A percentile compares a stretch with the other conserved stretches of the same genome.
Conservation (phyloP, 2,888 invertebrate species). For the Caenorhabditis doughertyi region DNA sequence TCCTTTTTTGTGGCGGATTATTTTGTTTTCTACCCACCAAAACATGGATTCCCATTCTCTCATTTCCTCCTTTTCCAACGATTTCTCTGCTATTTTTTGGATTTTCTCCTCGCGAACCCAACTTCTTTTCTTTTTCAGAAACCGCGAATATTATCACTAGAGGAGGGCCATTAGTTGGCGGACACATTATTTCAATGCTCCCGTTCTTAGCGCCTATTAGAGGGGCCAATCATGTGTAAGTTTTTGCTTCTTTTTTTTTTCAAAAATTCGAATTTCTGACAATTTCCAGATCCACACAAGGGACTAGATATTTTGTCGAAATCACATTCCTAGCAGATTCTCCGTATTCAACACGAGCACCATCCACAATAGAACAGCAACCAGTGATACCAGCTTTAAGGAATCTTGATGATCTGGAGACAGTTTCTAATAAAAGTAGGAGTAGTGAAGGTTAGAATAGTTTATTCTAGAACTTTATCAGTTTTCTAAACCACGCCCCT, state of each 20-base stretch:
- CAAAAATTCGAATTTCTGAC: background rate
- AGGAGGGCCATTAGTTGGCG: slow-evolving; percentile 62
- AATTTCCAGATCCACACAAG: slow-evolving; percentile 45
- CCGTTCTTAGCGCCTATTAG: slow-evolving; percentile 72
- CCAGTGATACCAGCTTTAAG: slow-evolving; percentile 13
- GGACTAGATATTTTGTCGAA: slow-evolving; percentile 43
- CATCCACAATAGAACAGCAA: slow-evolving; percentile 4
- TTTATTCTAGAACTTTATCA: slow-evolving; percentile 2
- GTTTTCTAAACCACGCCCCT: background rate
- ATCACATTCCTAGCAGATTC: slow-evolving; percentile 58
- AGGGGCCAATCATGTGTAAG: slow-evolving; percentile 55
- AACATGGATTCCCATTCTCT: background rate
- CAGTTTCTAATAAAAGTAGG: slow-evolving; percentile 48
- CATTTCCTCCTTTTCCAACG: background rate
- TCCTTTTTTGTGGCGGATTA: background rate
- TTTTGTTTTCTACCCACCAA: background rate
- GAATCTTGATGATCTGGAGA: slow-evolving; percentile 42
- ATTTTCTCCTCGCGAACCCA: background rate
- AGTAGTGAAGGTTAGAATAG: slow-evolving; percentile 55
- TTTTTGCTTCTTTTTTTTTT: background rate
- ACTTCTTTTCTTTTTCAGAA: slow-evolving; percentile 29
- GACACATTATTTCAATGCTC: slow-evolving; percentile 61
- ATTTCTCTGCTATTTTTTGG: background rate
- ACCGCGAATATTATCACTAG: slow-evolving; percentile 44
- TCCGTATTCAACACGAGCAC: slow-evolving; percentile 42